Base-by-base conservation (phyloP, 1,140 invertebrate genomes). In the Danaus plexippus region DNA sequence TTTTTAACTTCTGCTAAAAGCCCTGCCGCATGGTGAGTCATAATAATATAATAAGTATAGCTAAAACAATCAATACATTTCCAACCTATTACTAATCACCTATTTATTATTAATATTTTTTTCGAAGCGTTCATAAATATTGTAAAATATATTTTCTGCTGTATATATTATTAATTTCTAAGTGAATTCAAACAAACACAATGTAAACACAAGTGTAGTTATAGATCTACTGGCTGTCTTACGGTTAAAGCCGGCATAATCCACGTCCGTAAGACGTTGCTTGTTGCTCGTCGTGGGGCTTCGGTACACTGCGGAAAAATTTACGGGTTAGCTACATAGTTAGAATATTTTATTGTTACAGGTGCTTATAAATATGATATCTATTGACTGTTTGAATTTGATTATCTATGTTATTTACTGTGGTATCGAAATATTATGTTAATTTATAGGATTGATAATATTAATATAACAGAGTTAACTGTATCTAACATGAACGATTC, bases 261-360 rank as follows among this genome's bases (percentile, higher is more conserved):
- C 78, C 76, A 66, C 61, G 71, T 52, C 58, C 62, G 47, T 67
- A 76, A 79, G 78, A 79, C 75, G 70, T 59, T 67, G 70, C 71
- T 77, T 74, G 74, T 79, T 79, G 73, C 69, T 72, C 52, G 57
- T 63, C 55, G 67, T 74, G 65, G 66, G 78, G 78, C 78, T 81
- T 81, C 77, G 9, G 43, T 52, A 58, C 58, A 55, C 55, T 59
- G 60, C 60, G 46, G 48, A 41, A 32, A 47, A 49, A 47, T 49
- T 58, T 50, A 52, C 44, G 43, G 44, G 40, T 58, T 47, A 54
- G 50, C 22, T 32, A 32, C 22, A 32, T 32, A 32, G 22, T 32
- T 32, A 32, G 22, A 3, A 32, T 32, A 32, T 1, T 15, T 32
- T 32, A 32, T 32, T 32, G 22, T 32, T 32, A 32, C 2, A 32